A percentile compares a stretch with the other conserved stretches of the same genome.
phyloP scores from a whole-genome alignment of 2,113 vertebrate genomes.

The Notothenia coriiceps region DNA sequence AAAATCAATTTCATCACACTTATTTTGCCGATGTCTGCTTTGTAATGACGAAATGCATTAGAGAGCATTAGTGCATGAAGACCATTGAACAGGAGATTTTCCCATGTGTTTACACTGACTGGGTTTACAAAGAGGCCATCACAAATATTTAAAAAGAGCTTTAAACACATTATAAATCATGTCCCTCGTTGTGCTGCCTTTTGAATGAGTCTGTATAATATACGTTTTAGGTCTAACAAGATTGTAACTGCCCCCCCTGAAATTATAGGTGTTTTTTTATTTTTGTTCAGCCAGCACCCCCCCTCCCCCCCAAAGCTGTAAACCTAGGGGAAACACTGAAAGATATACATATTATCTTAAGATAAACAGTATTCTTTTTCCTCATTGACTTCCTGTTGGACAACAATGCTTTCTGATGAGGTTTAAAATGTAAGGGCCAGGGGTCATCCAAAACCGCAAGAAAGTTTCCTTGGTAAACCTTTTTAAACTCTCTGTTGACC shows the following conservation, averaged over 20 bases:
- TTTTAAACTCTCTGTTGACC: slow-evolving; percentile 18
- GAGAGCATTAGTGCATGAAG: slow-evolving; percentile 24
- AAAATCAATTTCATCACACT: slow-evolving; percentile 60
- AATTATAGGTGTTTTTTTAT: too few species aligned
- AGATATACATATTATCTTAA: too few species aligned
- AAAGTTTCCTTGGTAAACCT: slow-evolving; percentile 45
- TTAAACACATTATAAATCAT: slow-evolving; percentile 7
- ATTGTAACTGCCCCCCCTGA: too few species aligned
- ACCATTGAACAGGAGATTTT: slow-evolving; percentile 33
- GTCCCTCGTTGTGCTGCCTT: neutral
- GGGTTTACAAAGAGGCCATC: slow-evolving; percentile 4
- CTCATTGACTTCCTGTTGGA: slow-evolving; percentile 56
- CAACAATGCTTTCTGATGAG: too few species aligned
- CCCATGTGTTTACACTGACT: neutral
- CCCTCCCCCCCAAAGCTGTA: too few species aligned
- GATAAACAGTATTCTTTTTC: slow-evolving; percentile 19
- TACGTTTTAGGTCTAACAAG: slow-evolving; percentile 14
- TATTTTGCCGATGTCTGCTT: slow-evolving; percentile 3
- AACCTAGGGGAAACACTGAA: too few species aligned
- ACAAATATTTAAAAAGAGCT: slow-evolving; percentile 22
- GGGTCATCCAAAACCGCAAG: slow-evolving; percentile 27
- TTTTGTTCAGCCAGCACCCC: too few species aligned
- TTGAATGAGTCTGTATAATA: neutral
- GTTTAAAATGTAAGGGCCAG: neutral
- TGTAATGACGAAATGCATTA: slow-evolving; percentile 44